A percentile compares a stretch with the other conserved stretches of the same genome.
Evolutionary conservation across 2,888 invertebrate species (phyloP).

Genomic region (Dolichopus griseipennis): DNA sequence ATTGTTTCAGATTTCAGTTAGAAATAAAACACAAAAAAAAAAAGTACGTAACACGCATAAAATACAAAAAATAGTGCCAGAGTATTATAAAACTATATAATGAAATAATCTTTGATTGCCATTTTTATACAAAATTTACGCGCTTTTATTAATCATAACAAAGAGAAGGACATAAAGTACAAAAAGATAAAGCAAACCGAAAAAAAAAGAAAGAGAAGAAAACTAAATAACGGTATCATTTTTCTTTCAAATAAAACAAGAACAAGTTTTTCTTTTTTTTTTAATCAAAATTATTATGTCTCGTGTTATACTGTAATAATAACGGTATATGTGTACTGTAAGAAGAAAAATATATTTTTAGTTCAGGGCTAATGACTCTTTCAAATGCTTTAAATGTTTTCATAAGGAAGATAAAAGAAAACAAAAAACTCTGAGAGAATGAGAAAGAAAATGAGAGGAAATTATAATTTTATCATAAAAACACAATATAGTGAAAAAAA

Average conservation of each 20-base stretch:
- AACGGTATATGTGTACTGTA: not conserved
- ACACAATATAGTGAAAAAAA: no score
- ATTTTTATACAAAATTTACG: not conserved
- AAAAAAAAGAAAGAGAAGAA: no score
- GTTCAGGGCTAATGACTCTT: slow-evolving; percentile 10
- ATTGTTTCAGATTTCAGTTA: no score
- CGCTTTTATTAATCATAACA: not conserved
- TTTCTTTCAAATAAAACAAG: no score
- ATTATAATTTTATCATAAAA: no score
- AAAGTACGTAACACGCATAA: not conserved
- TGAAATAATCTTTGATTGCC: not conserved
- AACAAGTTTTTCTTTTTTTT: not conserved
- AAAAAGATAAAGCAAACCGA: no score
- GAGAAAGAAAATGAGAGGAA: no score
- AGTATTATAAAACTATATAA: not conserved
- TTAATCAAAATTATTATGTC: not conserved
- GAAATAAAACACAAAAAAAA: no score
- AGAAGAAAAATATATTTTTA: not conserved
- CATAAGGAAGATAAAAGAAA: no score
- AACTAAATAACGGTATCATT: no score
- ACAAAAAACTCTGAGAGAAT: no score
- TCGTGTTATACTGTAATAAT: slow-evolving; percentile 4
- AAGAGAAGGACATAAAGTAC: not conserved
- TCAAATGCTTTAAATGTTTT: not conserved
- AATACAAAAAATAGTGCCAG: not conserved